phyloP scores from a whole-genome alignment of 2,888 invertebrate species.

The Herminia tarsipennalis region DNA sequence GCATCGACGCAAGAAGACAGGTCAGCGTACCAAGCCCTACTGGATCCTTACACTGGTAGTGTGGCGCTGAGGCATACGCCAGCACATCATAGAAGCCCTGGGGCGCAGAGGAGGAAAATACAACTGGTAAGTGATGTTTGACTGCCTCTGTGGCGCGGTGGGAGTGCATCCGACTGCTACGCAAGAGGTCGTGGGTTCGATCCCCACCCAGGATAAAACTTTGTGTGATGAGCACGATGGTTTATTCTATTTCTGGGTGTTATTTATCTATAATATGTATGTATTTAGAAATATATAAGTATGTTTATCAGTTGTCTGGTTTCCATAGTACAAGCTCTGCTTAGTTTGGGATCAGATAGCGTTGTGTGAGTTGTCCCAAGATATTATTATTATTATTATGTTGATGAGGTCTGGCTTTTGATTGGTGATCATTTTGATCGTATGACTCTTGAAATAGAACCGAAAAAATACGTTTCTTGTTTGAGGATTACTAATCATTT shows the following conservation, averaged over 20 bases:
- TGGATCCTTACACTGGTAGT: conserved; percentile 77
- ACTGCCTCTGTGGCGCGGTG: not conserved
- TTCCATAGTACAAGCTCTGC: too few species aligned
- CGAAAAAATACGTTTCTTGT: too few species aligned
- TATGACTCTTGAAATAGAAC: too few species aligned
- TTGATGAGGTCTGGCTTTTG: too few species aligned
- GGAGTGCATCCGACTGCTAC: not conserved
- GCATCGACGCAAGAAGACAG: conserved; percentile 73
- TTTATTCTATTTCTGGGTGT: not conserved
- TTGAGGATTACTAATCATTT: too few species aligned
- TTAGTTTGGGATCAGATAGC: too few species aligned
- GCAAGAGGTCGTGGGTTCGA: not conserved
- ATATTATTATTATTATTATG: too few species aligned
- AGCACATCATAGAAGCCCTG: conserved; percentile 41
- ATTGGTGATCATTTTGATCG: too few species aligned
- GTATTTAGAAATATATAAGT: too few species aligned
- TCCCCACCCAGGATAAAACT: not conserved
- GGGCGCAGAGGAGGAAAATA: conserved; percentile 60
- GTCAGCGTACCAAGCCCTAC: conserved; percentile 72
- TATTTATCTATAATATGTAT: not conserved
- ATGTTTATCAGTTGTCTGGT: too few species aligned
- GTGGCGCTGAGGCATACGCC: conserved; percentile 68
- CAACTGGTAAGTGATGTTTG: conserved; percentile 57
- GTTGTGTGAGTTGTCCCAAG: too few species aligned
- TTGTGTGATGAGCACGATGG: not conserved